Conservation (phyloP, 2,113 vertebrate genomes). For the Rafetus swinhoei region DNA sequence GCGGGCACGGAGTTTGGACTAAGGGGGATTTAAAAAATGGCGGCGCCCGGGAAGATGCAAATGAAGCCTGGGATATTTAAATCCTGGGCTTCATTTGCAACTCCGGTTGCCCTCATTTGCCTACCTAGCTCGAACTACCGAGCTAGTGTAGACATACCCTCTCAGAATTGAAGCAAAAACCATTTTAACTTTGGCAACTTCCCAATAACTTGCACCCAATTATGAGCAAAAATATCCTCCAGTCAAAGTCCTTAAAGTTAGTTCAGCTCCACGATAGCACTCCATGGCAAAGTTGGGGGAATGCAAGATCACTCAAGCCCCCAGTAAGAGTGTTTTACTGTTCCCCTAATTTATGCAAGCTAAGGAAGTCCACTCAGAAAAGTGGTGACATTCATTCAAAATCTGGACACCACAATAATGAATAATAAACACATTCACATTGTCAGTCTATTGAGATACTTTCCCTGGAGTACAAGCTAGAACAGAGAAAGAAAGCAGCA, state of each 20-base stretch:
- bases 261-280: background rate
- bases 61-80: too few species aligned
- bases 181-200: background rate
- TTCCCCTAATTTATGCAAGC: too few species aligned
- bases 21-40: too few species aligned
- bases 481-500: background rate
- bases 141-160: too few species aligned
- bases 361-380: too few species aligned
- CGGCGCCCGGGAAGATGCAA: too few species aligned
- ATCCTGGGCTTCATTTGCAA: too few species aligned
- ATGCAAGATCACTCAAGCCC: background rate
- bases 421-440: background rate
- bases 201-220: background rate
- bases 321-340: background rate
- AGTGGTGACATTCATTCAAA: too few species aligned
- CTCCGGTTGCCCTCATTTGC: too few species aligned
- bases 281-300: background rate
- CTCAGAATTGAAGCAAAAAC: background rate
- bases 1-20: too few species aligned
- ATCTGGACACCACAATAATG: too few species aligned
- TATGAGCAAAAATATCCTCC: background rate
- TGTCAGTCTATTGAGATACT: background rate
- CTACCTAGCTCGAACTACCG: too few species aligned
- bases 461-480: background rate
- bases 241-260: background rate